Conservation (phyloP, 2,888 invertebrate species). For the Pristionchus japonicus region DNA sequence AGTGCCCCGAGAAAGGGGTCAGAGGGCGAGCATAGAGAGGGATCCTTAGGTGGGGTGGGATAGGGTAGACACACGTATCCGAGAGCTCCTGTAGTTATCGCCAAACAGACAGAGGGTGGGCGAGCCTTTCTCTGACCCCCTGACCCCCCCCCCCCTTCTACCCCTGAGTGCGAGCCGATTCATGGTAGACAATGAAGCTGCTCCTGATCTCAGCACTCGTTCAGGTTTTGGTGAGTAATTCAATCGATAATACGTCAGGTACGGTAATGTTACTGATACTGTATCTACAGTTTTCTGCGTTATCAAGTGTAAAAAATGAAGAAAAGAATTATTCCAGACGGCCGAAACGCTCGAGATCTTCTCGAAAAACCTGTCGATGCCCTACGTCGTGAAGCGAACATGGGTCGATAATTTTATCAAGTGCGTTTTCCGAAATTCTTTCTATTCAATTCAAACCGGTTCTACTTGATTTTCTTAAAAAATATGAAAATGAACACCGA, state of each 20-base stretch:
- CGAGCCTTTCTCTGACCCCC: neutral
- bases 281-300: neutral
- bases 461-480: no score
- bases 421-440: no score
- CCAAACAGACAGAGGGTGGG: neutral
- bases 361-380: constrained; percentile 57
- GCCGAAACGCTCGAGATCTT: constrained; percentile 49
- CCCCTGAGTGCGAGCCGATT: neutral
- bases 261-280: no score
- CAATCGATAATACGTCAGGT: neutral
- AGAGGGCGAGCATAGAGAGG: neutral
- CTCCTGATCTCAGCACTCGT: neutral
- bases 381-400: constrained; percentile 59
- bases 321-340: neutral
- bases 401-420: constrained; percentile 66
- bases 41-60: neutral
- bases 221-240: neutral
- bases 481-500: no score
- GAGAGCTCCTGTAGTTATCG: neutral
- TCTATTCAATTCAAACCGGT: no score
- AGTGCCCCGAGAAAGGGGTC: neutral
- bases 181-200: constrained; percentile 4
- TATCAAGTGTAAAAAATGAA: neutral
- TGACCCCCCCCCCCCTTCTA: neutral
- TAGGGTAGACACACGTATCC: constrained; percentile 23